Evolutionary conservation across 2,113 vertebrate species (phyloP).

Genomic region (Enhydra lutris): DNA sequence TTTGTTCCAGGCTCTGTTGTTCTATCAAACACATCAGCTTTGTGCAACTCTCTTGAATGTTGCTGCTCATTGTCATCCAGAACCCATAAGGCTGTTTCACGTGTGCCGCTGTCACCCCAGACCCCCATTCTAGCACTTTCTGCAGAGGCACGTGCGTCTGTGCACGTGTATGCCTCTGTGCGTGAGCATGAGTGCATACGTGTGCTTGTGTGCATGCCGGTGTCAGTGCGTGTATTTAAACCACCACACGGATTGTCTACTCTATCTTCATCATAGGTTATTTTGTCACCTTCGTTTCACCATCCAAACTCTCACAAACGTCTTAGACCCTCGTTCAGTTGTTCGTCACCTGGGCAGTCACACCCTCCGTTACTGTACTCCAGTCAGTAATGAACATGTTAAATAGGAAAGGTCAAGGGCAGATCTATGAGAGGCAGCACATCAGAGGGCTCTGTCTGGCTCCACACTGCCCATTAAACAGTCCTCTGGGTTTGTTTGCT

Average conservation of each 20-base stretch:
- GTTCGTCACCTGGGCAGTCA: background rate
- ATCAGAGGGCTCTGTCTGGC: background rate
- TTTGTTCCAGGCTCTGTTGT: background rate
- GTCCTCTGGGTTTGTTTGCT: constrained; percentile 2
- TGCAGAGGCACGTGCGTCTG: background rate
- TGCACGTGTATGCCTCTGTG: background rate
- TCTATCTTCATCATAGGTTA: background rate
- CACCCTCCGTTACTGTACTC: background rate
- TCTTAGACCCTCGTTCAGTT: background rate
- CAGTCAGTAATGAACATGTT: constrained; percentile 2
- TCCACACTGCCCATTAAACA: background rate
- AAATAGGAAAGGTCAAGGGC: background rate
- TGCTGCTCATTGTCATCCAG: background rate
- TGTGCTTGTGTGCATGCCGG: too few relatives aligned
- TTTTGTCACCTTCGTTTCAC: background rate
- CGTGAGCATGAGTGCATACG: background rate
- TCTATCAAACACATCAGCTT: background rate
- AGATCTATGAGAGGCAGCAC: background rate
- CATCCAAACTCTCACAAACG: background rate
- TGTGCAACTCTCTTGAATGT: background rate
- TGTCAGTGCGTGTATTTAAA: background rate
- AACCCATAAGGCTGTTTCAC: background rate
- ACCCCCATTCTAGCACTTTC: background rate
- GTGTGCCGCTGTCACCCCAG: background rate
- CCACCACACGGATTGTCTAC: background rate